Evolutionary conservation across 2,888 invertebrate genomes (phyloP).

Genomic region (Hypercompe scribonia): DNA sequence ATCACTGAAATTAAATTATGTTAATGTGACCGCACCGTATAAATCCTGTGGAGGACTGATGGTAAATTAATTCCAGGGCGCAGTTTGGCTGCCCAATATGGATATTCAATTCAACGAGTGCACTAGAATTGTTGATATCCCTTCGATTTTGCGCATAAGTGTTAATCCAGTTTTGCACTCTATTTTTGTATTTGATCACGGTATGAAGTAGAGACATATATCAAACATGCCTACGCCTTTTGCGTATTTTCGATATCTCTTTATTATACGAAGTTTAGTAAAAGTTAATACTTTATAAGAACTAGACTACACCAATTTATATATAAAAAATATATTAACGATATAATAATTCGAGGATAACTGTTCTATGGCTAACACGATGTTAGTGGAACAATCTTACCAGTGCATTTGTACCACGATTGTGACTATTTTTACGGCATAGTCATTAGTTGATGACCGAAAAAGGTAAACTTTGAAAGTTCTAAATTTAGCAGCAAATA

Average conservation of each 20-base stretch:
- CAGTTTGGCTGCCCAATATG: background rate
- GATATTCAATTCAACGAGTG: constrained; percentile 18
- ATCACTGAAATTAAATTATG: constrained; percentile 2
- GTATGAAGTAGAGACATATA: background rate
- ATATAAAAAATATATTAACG: too few relatives aligned
- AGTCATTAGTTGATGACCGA: too few relatives aligned
- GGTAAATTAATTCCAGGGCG: constrained; percentile 2
- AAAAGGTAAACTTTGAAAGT: too few relatives aligned
- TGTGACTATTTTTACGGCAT: background rate
- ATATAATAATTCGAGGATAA: background rate
- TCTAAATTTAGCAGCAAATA: too few relatives aligned
- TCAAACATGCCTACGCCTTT: too few relatives aligned
- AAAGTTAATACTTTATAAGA: too few relatives aligned
- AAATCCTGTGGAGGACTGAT: constrained; percentile 7
- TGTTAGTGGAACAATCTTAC: background rate
- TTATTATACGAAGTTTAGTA: too few relatives aligned
- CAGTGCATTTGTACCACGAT: background rate
- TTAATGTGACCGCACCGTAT: background rate
- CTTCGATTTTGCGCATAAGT: background rate
- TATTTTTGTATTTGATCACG: background rate
- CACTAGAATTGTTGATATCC: constrained; percentile 20
- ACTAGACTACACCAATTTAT: too few relatives aligned
- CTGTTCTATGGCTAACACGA: background rate
- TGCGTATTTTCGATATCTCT: too few relatives aligned
- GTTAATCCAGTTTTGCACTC: background rate